A percentile compares a stretch with the other conserved stretches of the same genome.
These are phyloP conservation scores for Eutrigla gurnardus DNA, from an alignment of 2,797 vertebrate species.

Conservation along the genomic window DNA sequence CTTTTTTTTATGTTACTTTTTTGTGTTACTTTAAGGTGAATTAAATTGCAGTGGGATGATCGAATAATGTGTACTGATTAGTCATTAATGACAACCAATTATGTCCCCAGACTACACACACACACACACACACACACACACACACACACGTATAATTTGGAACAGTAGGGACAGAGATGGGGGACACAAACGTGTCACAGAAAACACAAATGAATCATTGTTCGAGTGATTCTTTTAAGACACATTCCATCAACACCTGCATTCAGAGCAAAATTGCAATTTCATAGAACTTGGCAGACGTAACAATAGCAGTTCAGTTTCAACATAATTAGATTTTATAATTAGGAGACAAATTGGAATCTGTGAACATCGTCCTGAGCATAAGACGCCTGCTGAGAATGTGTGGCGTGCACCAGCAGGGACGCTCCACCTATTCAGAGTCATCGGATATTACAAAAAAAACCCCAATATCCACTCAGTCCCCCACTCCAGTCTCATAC, in stretches of 20 bases:
- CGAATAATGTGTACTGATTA: slow-evolving; percentile 28
- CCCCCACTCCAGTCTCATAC: slow-evolving; percentile 46
- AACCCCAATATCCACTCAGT: slow-evolving; percentile 42
- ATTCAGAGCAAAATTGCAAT: slow-evolving; percentile 30
- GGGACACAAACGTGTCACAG: not conserved
- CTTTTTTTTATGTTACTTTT: not conserved
- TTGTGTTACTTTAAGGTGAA: slow-evolving; percentile 6
- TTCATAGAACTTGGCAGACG: slow-evolving; percentile 26
- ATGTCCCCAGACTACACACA: not conserved
- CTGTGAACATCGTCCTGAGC: slow-evolving; percentile 39
- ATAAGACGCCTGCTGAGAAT: slow-evolving; percentile 47
- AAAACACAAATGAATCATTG: too few relatives aligned
- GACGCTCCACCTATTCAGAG: slow-evolving; percentile 34
- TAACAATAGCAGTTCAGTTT: slow-evolving; percentile 51
- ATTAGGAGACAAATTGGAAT: slow-evolving; percentile 55
- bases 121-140: not conserved
- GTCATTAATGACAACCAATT: slow-evolving; percentile 22
- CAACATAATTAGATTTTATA: slow-evolving; percentile 64
- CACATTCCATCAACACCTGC: slow-evolving; percentile 32
- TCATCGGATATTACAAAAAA: slow-evolving; percentile 42
- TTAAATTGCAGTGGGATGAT: slow-evolving; percentile 5
- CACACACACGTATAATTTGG: slow-evolving; percentile 4
- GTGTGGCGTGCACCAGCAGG: slow-evolving; percentile 54
- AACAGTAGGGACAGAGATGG: not conserved
- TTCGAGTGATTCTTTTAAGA: slow-evolving; percentile 15